phyloP scores from a whole-genome alignment of 2,797 vertebrate genomes.

The Caiman crocodilus region DNA sequence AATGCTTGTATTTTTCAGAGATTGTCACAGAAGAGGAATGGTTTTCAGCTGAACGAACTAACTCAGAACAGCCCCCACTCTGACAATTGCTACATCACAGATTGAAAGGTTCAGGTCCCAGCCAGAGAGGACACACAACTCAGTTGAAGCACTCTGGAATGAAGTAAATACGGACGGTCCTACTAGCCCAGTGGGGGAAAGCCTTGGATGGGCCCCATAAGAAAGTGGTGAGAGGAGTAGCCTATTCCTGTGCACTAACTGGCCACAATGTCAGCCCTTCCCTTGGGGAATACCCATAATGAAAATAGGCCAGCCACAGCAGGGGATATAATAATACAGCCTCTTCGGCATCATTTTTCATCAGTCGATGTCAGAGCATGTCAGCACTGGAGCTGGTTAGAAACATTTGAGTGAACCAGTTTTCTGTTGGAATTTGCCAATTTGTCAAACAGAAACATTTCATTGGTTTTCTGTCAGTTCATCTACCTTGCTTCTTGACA shows the following conservation, averaged over 20 bases:
- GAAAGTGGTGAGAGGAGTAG: no score
- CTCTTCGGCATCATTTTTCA: background rate
- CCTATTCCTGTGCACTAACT: no score
- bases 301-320: background rate
- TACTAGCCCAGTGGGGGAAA: background rate
- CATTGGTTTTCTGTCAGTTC: background rate
- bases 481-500: background rate
- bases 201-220: no score
- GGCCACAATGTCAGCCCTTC: background rate
- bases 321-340: background rate
- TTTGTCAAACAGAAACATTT: background rate
- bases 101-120: background rate
- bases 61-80: no score
- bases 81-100: background rate
- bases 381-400: background rate
- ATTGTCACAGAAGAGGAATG: background rate
- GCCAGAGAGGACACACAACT: background rate
- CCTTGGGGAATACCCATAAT: background rate
- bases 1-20: background rate
- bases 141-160: background rate
- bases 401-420: background rate
- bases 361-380: no score
- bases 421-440: background rate
- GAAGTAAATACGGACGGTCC: background rate
- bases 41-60: background rate